Conservation (phyloP, 2,113 vertebrate genomes). For the Macrotis lagotis region DNA sequence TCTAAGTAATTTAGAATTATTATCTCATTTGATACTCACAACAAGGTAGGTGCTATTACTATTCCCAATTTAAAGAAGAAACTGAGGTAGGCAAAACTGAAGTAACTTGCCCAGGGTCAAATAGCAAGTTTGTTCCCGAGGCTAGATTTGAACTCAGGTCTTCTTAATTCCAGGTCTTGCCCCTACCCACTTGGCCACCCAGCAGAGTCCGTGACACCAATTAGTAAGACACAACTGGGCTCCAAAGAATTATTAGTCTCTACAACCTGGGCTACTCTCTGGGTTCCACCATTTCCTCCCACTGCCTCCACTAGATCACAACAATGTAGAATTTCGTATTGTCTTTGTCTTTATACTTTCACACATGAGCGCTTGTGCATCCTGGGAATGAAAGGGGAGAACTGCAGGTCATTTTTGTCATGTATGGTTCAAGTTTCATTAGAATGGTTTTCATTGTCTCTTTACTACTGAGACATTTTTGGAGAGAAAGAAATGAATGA, state of each 20-base stretch:
- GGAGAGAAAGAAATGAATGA: not conserved
- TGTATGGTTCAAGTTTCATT: not conserved
- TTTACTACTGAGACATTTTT: not conserved
- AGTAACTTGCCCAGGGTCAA: not conserved
- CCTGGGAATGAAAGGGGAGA: not conserved
- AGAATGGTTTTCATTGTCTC: not conserved
- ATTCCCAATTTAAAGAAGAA: not conserved
- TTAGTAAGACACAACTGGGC: not conserved
- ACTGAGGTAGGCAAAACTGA: not conserved
- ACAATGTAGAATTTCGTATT: not conserved
- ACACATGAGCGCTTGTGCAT: not conserved
- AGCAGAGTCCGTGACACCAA: not conserved
- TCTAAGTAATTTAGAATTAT: not conserved
- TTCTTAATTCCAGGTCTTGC: not conserved
- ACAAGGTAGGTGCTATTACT: not conserved
- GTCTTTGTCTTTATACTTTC: not conserved
- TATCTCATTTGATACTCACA: not conserved
- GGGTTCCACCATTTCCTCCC: too few relatives aligned
- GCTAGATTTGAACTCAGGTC: not conserved
- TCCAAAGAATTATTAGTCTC: not conserved
- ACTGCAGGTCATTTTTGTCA: not conserved
- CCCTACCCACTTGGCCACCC: not conserved
- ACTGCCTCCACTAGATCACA: not conserved
- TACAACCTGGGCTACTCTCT: not conserved
- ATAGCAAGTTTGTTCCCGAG: not conserved